A percentile compares a stretch with the other conserved stretches of the same genome.
Evolutionary conservation across 2,888 invertebrate species (phyloP).

Genomic region (Synanthedon tipuliformis): DNA sequence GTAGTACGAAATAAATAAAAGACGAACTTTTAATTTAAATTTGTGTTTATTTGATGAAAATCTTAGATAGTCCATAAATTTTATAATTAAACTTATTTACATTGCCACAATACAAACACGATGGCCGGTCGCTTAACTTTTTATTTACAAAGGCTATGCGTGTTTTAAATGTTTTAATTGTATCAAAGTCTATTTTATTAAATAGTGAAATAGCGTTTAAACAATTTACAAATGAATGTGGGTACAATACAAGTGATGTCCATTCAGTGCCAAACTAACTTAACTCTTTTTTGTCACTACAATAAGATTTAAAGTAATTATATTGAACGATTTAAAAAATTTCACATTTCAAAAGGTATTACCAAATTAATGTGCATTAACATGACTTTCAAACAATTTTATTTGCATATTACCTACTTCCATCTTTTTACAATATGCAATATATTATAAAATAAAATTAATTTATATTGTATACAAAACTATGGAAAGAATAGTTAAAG

Average conservation of each 20-base stretch:
- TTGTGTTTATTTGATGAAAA: constrained; percentile 66
- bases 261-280: background rate
- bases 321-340: no score
- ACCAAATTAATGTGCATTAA: no score
- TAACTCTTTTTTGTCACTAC: no score
- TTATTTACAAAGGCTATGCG: constrained; percentile 51
- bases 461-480: no score
- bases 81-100: constrained; percentile 67
- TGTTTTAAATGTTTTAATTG: constrained; percentile 9
- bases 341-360: no score
- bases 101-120: constrained; percentile 47
- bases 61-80: constrained; percentile 58
- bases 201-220: background rate
- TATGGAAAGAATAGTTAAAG: no score
- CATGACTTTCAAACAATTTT: no score
- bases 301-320: no score
- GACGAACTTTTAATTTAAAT: constrained; percentile 14
- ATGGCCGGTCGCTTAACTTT: constrained; percentile 28
- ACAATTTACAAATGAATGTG: background rate
- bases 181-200: background rate
- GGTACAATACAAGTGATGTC: background rate
- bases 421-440: no score
- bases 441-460: no score
- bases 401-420: no score
- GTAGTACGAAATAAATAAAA: background rate